Conservation (phyloP, 2,888 invertebrate species). For the Merodon equestris region DNA sequence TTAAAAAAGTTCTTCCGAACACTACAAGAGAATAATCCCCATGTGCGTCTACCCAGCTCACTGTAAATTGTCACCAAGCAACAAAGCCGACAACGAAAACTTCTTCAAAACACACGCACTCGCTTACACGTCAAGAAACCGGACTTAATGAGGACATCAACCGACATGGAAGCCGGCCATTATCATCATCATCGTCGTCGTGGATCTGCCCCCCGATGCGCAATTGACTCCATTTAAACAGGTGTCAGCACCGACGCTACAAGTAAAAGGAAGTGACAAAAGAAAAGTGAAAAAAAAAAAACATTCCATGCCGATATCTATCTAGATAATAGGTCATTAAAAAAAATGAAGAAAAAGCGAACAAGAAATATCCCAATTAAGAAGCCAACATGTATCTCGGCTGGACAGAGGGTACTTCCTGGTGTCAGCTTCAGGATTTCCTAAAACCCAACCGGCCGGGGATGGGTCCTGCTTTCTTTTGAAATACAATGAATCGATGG, state of each 20-base stretch:
- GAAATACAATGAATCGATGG: neutral
- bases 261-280: slow-evolving; percentile 14
- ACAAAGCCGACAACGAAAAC: slow-evolving; percentile 9
- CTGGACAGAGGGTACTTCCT: slow-evolving; percentile 56
- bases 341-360: slow-evolving; percentile 21
- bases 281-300: slow-evolving; percentile 8
- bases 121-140: slow-evolving; percentile 4
- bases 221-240: slow-evolving; percentile 62
- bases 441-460: slow-evolving; percentile 11
- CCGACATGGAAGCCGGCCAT: slow-evolving; percentile 12
- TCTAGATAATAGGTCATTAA: slow-evolving; percentile 59
- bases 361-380: slow-evolving; percentile 63
- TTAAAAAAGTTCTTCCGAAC: slow-evolving; percentile 7
- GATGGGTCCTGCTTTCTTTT: neutral
- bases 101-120: neutral
- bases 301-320: slow-evolving; percentile 26
- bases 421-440: slow-evolving; percentile 63
- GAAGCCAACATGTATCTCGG: slow-evolving; percentile 58
- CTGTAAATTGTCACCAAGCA: slow-evolving; percentile 18
- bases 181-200: slow-evolving; percentile 33
- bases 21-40: neutral
- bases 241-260: slow-evolving; percentile 16
- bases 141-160: slow-evolving; percentile 58
- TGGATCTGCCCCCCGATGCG: slow-evolving; percentile 48
- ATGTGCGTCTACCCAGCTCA: slow-evolving; percentile 5